Base-by-base conservation (phyloP, 2,113 vertebrate genomes). In the Ancistrus triradiatus region DNA sequence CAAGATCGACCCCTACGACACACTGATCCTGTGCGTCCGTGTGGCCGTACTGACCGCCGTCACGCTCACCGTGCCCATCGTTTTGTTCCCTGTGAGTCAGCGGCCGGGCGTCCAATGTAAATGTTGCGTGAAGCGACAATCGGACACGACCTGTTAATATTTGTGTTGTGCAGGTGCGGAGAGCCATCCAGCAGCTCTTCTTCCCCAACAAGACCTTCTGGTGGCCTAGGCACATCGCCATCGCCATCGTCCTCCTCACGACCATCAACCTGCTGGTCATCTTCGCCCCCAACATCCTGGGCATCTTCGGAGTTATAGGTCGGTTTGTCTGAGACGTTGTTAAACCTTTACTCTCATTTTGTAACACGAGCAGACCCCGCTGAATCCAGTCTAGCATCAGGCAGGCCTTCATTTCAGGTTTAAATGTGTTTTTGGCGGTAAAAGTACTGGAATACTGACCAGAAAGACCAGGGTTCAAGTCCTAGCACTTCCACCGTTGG, bases 271-370 rank as follows among this genome's bases (percentile, higher is more conserved):
- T 98, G 57, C 84, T 99, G 28, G 96, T 99, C 72, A 99, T 99
- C 81, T 98, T 98, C 1, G 96, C 95, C 24, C 96, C 96, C 22
- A 95, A 92, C 78, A 99, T 99, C 80, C 81, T 98, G 0, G 96
- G 94, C 72, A 99, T 99, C 86, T 99, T 99, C 0, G 96, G 96
- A 67, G 19, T 99, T 78, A 98, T 99, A 1, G 96, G 96, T 98
- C 80, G 70, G 93, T 82, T 13, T 6, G 10, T 57, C 48, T 18
- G 18, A n/a, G n/a, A n/a, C n/a, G n/a, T n/a, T n/a, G n/a, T n/a
- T n/a, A n/a, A n/a, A n/a, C n/a, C n/a, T n/a, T n/a, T n/a, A n/a
- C n/a, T n/a, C n/a, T n/a, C n/a, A n/a, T n/a, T n/a, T n/a, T n/a
- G n/a, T n/a, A n/a, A n/a, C n/a, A n/a, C n/a, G n/a, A n/a, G n/a